Evolutionary conservation across 2,888 invertebrate species (phyloP), one percentile per base, ranked within the genome.

Genomic region (Ormyrus nitidulus): DNA sequence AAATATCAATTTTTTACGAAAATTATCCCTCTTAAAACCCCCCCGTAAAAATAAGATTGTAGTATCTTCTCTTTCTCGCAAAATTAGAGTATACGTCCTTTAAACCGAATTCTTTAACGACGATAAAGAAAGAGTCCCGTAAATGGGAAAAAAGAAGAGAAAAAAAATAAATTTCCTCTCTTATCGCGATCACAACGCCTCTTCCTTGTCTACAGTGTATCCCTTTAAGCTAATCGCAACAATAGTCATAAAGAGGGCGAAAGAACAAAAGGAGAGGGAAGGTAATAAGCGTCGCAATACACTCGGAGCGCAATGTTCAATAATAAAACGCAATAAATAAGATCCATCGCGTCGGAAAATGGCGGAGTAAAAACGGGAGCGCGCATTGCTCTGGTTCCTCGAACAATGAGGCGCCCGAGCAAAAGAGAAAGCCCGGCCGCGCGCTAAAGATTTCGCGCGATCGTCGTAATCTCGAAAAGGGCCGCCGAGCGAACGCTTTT

Each of bases 241-340:
- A 77, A 71, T 65, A 64, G 19, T 3, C 66, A 51, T 49, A 6
- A 59, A 44, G 13, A 8, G 13, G 8, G 48, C 48, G 44, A 44
- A 69, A 51, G 11, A 56, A 53, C 49, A 70, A 13, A 56, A 58
- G 9, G 53, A 61, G 10, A 51, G 51, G 13, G 13, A 53, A 62
- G 13, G 34, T 19, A 34, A 34, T 34, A 34, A 34, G 34, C 8
- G 51, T 58, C 34, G 59, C 69, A 10, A n/a, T 34, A 44, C 13
- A 48, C 9, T 48, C 44, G 19, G 9, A 13, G 19, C 46, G 49
- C 64, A 34, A n/a, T 72, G 62, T 53, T 34, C 34, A 59, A 58
- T 65, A 71, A 71, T 77, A 77, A 74, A 76, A 68, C 64, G 75
- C 66, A 59, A 70, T 79, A 74, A 70, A 75, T 71, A 79, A 74